Evolutionary conservation across 2,888 invertebrate genomes (phyloP).

Genomic region (Arctia plantaginis): DNA sequence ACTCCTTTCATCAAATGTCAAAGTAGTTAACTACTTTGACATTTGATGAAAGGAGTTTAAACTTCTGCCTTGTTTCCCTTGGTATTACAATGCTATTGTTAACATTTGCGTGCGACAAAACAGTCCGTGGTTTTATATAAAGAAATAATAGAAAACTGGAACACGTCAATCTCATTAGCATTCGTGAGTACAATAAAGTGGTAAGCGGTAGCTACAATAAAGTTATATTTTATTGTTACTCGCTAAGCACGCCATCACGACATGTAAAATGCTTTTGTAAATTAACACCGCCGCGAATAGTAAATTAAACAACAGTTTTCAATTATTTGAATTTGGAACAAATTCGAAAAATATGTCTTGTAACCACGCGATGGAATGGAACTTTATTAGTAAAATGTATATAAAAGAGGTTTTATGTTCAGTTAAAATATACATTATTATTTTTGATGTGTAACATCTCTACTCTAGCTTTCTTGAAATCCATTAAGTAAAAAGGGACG

Average conservation of each 20-base stretch:
- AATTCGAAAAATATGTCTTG: slow-evolving; percentile 14
- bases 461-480: too few species aligned
- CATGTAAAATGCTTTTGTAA: slow-evolving; percentile 29
- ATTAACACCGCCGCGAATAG: slow-evolving; percentile 30
- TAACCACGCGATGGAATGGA: slow-evolving; percentile 10
- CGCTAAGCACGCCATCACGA: slow-evolving; percentile 39
- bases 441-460: neutral
- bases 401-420: neutral
- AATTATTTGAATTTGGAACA: slow-evolving; percentile 25
- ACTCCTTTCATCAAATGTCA: slow-evolving; percentile 4
- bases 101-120: slow-evolving; percentile 20
- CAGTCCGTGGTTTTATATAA: slow-evolving; percentile 23
- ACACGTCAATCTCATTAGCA: slow-evolving; percentile 45
- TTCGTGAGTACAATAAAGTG: slow-evolving; percentile 41
- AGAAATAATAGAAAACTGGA: slow-evolving; percentile 27
- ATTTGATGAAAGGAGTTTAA: slow-evolving; percentile 2
- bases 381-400: neutral
- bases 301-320: slow-evolving; percentile 41
- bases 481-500: neutral
- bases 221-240: slow-evolving; percentile 39
- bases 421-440: neutral
- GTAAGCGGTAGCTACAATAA: slow-evolving; percentile 24
- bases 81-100: slow-evolving; percentile 10
- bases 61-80: slow-evolving; percentile 3
- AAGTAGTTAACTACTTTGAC: slow-evolving; percentile 2